phyloP scores from a whole-genome alignment of 2,113 vertebrate species.

The Desmodus rotundus region DNA sequence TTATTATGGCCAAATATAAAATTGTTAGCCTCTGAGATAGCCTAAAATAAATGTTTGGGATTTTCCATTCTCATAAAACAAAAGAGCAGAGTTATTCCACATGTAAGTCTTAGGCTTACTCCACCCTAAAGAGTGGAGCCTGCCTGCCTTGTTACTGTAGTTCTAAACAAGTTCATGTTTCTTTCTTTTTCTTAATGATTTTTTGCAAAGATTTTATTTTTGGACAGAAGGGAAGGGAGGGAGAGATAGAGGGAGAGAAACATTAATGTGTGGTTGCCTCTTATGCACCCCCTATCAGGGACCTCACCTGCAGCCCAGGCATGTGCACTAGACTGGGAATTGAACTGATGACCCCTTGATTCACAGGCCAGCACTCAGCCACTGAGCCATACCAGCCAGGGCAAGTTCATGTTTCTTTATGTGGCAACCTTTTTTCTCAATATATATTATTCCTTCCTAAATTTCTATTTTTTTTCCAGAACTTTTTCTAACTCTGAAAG shows the following conservation, averaged over 20 bases:
- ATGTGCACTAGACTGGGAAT: no score
- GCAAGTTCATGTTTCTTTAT: background rate
- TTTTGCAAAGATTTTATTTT: no score
- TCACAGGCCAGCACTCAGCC: no score
- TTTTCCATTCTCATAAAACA: slow-evolving; percentile 25
- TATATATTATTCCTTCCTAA: background rate
- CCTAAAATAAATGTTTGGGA: slow-evolving; percentile 22
- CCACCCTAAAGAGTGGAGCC: background rate
- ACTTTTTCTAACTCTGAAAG: background rate
- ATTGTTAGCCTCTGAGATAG: background rate
- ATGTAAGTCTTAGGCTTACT: background rate
- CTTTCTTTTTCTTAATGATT: background rate
- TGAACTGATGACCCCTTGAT: no score
- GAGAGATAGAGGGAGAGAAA: no score
- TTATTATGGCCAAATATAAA: slow-evolving; percentile 44
- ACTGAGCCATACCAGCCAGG: no score
- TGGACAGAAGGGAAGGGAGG: no score
- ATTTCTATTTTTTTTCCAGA: background rate
- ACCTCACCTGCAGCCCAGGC: no score
- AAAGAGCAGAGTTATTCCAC: background rate
- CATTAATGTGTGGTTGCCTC: no score
- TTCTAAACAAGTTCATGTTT: background rate
- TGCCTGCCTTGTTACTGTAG: background rate
- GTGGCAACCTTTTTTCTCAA: background rate
- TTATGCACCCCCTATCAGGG: no score